Base-by-base conservation (phyloP, 2,113 vertebrate species). In the Periophthalmus modestus region DNA sequence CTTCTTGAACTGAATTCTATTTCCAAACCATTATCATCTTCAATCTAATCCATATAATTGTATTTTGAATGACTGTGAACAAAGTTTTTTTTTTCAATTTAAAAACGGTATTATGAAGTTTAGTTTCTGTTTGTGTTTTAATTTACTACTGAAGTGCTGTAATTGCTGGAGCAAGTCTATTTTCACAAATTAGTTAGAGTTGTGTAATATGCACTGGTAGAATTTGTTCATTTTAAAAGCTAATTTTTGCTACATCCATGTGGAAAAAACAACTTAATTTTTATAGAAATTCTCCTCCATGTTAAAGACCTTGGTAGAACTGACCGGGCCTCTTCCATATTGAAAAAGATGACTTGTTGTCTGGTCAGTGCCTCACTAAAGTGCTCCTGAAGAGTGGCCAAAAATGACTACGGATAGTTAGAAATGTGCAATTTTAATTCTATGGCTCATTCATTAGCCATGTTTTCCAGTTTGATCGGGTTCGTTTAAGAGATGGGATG, bases 381-480 rank as follows among this genome's bases (percentile, higher is more conserved):
- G 46, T 47, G 48, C 48, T 18, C 48, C 16, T 52, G 48, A 4
- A 52, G 18, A 19, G 16, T 52, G 39, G 39, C 39, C 39, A 7
- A 43, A 43, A 43, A 43, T 43, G 39, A 43, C 39, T 9, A 43
- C 0, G 2, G 9, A 10, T 43, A 43, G 6, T 10, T 43, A 39
- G 39, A 10, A 7, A 9, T 43, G 39, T 43, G 39, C 39, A 43
- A 10, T 6, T 43, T 43, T 43, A 52, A 52, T 52, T 15, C 16
- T 19, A 52, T 52, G 18, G 28, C 43, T 68, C 13, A n/a, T 73
- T 77, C 54, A 72, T 77, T 50, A 48, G 69, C 69, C 71, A 83
- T 68, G 59, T 68, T 73, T 83, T 66, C 78, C 39, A 63, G 15
- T 76, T 58, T 67, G 62, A 46, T 23, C 11, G 72, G 59, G 55